A percentile compares a stretch with the other conserved stretches of the same genome.
phyloP scores from a whole-genome alignment of 2,797 vertebrate genomes.

The Streptopelia turtur region DNA sequence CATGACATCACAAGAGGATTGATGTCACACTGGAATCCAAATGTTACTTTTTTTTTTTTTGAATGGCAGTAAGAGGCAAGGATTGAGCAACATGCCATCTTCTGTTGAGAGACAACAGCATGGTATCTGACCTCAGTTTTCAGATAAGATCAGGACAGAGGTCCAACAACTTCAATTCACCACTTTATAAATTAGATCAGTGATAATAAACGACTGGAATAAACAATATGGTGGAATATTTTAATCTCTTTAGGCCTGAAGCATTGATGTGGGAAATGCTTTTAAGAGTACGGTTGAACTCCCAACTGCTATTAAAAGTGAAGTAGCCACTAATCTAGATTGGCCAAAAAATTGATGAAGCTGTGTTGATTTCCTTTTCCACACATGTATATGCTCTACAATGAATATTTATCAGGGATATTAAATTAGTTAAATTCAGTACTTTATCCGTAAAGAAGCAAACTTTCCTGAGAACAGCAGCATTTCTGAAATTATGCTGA shows the following conservation, averaged over 20 bases:
- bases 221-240: neutral
- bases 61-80: neutral
- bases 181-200: neutral
- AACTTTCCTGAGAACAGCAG: neutral
- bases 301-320: neutral
- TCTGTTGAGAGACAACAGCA: neutral
- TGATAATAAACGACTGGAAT: neutral
- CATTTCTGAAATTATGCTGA: neutral
- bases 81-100: neutral
- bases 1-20: neutral
- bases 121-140: neutral
- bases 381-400: neutral
- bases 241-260: neutral
- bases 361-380: neutral
- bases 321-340: neutral
- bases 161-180: neutral
- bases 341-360: neutral
- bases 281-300: neutral
- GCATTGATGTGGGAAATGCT: neutral
- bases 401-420: neutral
- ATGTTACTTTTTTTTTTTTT: fast-evolving
- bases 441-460: neutral
- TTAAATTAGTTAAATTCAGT: neutral
- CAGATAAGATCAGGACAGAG: neutral
- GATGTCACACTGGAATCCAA: neutral